Evolutionary conservation across 2,113 vertebrate genomes (phyloP).

Genomic region (Oryzias javanicus): DNA sequence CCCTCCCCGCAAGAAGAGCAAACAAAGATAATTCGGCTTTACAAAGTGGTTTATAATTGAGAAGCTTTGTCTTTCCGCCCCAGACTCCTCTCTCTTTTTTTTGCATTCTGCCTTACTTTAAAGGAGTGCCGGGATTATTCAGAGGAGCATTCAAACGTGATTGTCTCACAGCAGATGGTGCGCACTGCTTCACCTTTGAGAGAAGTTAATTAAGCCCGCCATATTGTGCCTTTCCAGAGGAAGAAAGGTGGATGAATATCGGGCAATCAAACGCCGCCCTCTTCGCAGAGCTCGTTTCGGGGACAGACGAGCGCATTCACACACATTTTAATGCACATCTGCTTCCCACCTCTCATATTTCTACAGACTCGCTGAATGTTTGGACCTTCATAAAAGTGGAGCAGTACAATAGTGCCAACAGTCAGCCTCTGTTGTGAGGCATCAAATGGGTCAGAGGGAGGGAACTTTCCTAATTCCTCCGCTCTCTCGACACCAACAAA

Average conservation of each 20-base stretch:
- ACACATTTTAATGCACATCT: slow-evolving; percentile 90
- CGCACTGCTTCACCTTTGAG: slow-evolving; percentile 99
- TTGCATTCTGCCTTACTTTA: slow-evolving; percentile 56
- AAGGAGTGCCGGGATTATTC: slow-evolving; percentile 95
- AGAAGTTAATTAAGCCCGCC: slow-evolving; percentile 99
- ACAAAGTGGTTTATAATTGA: slow-evolving; percentile 74
- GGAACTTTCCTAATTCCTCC: slow-evolving; percentile 86
- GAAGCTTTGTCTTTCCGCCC: slow-evolving; percentile 78
- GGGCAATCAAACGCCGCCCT: slow-evolving; percentile 94
- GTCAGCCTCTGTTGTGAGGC: slow-evolving; percentile 86
- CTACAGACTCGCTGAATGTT: slow-evolving; percentile 86
- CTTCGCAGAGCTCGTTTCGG: slow-evolving; percentile 86
- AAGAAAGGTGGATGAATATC: slow-evolving; percentile 97
- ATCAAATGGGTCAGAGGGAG: slow-evolving; percentile 82
- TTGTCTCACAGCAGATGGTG: slow-evolving; percentile 99
- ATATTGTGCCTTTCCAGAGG: slow-evolving; percentile 98
- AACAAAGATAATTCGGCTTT: slow-evolving; percentile 16
- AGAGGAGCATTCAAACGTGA: slow-evolving; percentile 94
- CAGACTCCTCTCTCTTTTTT: slow-evolving; percentile 38
- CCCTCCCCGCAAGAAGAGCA: slow-evolving; percentile 2
- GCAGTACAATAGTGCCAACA: slow-evolving; percentile 86
- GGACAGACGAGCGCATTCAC: slow-evolving; percentile 92
- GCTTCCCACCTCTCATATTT: slow-evolving; percentile 93
- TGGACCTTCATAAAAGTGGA: slow-evolving; percentile 84
- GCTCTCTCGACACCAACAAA: slow-evolving; percentile 81